Conservation (phyloP, 1,140 invertebrate species). For the Caenorhabditis brenneri region DNA sequence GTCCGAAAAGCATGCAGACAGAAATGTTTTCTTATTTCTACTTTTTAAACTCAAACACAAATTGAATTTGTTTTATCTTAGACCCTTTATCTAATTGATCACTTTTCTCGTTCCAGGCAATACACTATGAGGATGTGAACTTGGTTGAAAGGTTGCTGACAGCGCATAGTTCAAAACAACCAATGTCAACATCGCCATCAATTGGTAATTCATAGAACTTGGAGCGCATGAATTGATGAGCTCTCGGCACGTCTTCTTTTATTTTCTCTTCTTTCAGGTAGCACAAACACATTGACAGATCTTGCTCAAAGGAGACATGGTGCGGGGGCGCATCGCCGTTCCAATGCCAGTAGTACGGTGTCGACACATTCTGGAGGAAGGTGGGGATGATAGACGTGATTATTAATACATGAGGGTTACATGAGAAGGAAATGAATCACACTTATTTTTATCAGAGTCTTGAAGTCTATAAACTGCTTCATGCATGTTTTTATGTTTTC, state of each 20-base stretch:
- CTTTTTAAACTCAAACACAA: not conserved
- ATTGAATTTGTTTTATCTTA: not conserved
- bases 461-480: too few species aligned
- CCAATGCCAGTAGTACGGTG: slow-evolving; percentile 68
- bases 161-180: slow-evolving; percentile 64
- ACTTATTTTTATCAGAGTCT: not conserved
- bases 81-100: not conserved
- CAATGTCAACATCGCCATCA: slow-evolving; percentile 66
- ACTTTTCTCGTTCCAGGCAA: slow-evolving; percentile 58
- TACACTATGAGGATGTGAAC: slow-evolving; percentile 67
- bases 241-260: not conserved
- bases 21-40: not conserved
- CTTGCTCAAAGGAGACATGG: slow-evolving; percentile 68
- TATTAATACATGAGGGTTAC: not conserved
- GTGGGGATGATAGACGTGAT: slow-evolving; percentile 45
- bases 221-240: not conserved
- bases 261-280: slow-evolving; percentile 48
- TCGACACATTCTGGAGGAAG: slow-evolving; percentile 70
- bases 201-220: slow-evolving; percentile 55
- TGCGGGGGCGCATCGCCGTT: slow-evolving; percentile 62
- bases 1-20: not conserved
- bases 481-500: too few species aligned
- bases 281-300: slow-evolving; percentile 70
- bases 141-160: slow-evolving; percentile 69
- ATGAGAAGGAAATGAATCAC: not conserved